Base-by-base conservation (phyloP, 2,888 invertebrate species). In the Euproctis similis region DNA sequence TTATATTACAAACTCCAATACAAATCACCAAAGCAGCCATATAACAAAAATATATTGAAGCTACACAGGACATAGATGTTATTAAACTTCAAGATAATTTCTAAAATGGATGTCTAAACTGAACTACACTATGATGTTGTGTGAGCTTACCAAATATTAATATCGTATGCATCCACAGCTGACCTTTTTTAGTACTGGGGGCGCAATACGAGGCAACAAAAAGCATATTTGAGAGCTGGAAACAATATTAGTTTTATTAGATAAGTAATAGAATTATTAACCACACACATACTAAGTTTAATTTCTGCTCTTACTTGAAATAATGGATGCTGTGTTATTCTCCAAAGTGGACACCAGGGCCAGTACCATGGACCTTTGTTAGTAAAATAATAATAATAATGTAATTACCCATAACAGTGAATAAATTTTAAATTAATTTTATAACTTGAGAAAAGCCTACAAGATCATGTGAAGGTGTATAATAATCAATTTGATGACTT, bases 121-220 rank as follows among this genome's bases (percentile, higher is more conserved):
- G n/a, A n/a, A n/a, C n/a, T n/a, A n/a, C n/a, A n/a, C n/a, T n/a
- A n/a, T n/a, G n/a, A n/a, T n/a, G n/a, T n/a, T n/a, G n/a, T n/a
- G 5, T 21, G 4, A 11, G 16, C 85, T 85, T 82, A 93, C 94
- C 93, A 41, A 93, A 74, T 48, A 93, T 92, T 42, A 94, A 85
- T 52, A 91, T 89, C 8, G 89, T 89, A 59, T 94, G 94, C 90
- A 94, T 92, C 74, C 93, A 92, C 2, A 95, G 77, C 35, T 92
- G 90, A 2, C 94, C 94, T 59, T 90, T 91, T 53, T 90, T 90
- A 1, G 90, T 90, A 48, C 91, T 91, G 8, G 93, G 93, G 6
- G 93, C 91, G 30, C 92, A 88, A 56, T 92, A 93, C 1, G 92
- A 92, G n/a, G 93, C 81, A 13, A 92, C 88, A 60, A 94, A 92